Evolutionary conservation across 1,140 invertebrate genomes (phyloP).

Genomic region (Drosophila parvula): DNA sequence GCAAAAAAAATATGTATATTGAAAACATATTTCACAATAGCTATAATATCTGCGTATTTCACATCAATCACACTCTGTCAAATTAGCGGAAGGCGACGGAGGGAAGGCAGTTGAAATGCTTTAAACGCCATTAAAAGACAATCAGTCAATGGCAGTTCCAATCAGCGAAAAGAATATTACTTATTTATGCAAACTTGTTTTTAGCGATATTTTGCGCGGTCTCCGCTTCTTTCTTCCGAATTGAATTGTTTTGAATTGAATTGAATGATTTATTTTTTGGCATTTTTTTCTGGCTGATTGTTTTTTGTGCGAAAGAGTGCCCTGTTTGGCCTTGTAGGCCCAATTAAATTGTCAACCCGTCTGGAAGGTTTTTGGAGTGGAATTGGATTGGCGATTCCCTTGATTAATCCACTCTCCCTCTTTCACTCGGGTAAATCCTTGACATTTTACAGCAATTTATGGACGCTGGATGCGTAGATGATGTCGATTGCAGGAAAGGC

Average conservation of each 20-base stretch:
- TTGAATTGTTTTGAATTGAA: conserved; percentile 23
- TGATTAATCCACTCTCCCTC: conserved; percentile 53
- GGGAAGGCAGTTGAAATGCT: conserved; percentile 28
- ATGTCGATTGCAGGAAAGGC: conserved; percentile 53
- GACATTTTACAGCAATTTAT: conserved; percentile 74
- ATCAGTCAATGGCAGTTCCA: conserved; percentile 70
- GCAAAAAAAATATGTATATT: conserved; percentile 9
- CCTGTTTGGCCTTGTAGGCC: conserved; percentile 32
- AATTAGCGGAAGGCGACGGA: conserved; percentile 45
- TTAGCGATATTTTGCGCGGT: conserved; percentile 4
- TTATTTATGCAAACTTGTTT: conserved; percentile 63
- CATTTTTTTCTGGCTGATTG: conserved; percentile 38
- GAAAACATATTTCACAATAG: conserved; percentile 57
- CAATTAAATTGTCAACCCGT: conserved; percentile 74
- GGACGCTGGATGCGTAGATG: conserved; percentile 48
- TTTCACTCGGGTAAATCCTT: conserved; percentile 69
- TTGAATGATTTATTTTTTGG: conserved; percentile 37
- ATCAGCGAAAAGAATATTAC: conserved; percentile 64
- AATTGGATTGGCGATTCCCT: conserved; percentile 47
- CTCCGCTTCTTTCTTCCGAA: conserved; percentile 16
- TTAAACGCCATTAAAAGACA: conserved; percentile 72
- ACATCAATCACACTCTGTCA: conserved; percentile 69
- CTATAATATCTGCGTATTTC: conserved; percentile 21
- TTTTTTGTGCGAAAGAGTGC: conserved; percentile 35
- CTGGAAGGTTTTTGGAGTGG: conserved; percentile 8